phyloP scores from a whole-genome alignment of 2,113 vertebrate species.

The Martes martes region DNA sequence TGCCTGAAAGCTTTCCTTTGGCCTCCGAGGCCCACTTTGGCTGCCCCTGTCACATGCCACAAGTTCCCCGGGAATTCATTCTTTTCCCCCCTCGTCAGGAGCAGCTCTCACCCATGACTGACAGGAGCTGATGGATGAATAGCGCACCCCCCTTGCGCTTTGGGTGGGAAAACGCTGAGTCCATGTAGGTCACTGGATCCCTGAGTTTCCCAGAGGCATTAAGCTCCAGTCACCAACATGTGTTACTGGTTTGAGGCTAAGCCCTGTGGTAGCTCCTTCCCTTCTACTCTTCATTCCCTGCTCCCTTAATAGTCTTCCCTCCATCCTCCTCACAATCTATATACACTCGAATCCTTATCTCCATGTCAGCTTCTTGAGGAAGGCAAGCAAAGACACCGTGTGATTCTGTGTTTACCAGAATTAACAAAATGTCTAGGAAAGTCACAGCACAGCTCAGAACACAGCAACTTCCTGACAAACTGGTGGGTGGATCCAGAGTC shows the following conservation, averaged over 20 bases:
- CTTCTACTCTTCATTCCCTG: neutral
- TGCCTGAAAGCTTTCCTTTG: neutral
- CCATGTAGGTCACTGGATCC: neutral
- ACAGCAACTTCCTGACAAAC: conserved; percentile 29
- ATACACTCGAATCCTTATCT: neutral
- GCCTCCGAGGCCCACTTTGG: neutral
- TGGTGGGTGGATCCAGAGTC: neutral
- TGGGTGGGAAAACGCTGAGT: neutral
- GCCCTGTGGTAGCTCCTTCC: neutral
- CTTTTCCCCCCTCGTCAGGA: neutral
- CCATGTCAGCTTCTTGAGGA: neutral
- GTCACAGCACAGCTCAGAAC: conserved; percentile 14
- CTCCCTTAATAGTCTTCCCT: neutral
- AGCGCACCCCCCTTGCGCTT: neutral
- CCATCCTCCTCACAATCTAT: neutral
- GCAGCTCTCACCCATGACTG: neutral
- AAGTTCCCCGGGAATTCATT: conserved; percentile 14
- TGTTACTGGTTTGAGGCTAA: conserved; percentile 32
- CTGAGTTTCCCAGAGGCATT: neutral
- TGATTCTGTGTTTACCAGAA: conserved; percentile 27
- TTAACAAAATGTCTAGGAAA: conserved; percentile 17
- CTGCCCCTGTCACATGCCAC: neutral
- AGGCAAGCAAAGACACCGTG: conserved; percentile 5
- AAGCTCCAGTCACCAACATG: neutral
- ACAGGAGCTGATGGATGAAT: neutral